Conservation (phyloP, 2,888 invertebrate species). For the Tachina fera region DNA sequence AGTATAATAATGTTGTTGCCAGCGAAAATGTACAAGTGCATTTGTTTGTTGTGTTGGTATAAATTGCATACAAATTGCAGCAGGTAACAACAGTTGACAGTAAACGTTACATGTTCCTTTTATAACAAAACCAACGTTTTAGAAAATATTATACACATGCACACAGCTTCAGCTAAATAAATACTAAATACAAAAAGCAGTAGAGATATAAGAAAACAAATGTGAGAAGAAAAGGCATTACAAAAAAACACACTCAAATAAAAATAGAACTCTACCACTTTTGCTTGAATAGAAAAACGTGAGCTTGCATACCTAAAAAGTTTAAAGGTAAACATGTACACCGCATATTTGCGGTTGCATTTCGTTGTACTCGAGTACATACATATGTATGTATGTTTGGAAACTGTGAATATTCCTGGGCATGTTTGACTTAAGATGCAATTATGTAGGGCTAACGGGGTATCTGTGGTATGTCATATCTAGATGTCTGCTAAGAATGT, state of each 20-base stretch:
- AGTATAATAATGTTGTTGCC: conserved; percentile 26
- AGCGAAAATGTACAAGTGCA: conserved; percentile 6
- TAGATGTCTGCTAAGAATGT: conserved; percentile 24
- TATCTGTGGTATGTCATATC: neutral
- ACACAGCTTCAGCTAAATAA: conserved; percentile 37
- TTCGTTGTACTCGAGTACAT: conserved; percentile 54
- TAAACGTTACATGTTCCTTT: conserved; percentile 60
- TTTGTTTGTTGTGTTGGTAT: conserved; percentile 60
- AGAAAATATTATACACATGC: conserved; percentile 22
- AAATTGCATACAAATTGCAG: conserved; percentile 74
- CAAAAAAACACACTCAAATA: neutral
- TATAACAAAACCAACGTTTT: conserved; percentile 39
- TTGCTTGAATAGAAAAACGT: conserved; percentile 55
- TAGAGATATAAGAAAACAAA: neutral
- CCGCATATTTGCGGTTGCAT: conserved; percentile 61
- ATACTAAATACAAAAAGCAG: conserved; percentile 35
- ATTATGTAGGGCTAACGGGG: conserved; percentile 13
- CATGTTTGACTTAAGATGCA: conserved; percentile 24
- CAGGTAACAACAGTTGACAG: conserved; percentile 73
- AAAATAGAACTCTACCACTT: conserved; percentile 37
- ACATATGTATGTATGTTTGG: neutral
- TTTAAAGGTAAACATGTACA: conserved; percentile 56
- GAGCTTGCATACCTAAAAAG: conserved; percentile 57
- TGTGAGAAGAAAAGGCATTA: conserved; percentile 30
- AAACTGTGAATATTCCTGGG: conserved; percentile 12